Evolutionary conservation across 1,140 invertebrate species (phyloP).

Genomic region (Euwallacea similis): DNA sequence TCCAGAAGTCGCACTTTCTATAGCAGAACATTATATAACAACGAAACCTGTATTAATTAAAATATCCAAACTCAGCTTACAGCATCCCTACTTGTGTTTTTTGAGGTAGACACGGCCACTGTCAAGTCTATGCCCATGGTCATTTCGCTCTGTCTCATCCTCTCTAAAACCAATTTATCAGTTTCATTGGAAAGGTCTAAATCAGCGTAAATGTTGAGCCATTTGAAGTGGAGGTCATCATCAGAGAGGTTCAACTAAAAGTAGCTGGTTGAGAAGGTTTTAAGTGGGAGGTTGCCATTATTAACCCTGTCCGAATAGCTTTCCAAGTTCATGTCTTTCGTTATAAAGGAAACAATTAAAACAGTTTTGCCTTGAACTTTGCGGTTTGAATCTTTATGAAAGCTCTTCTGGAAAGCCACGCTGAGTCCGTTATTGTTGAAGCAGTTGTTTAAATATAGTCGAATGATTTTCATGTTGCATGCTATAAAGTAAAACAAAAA

Average conservation of each 20-base stretch:
- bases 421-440: slow-evolving; percentile 4
- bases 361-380: neutral
- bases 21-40: neutral
- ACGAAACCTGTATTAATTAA: neutral
- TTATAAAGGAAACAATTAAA: slow-evolving; percentile 13
- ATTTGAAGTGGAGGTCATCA: slow-evolving; percentile 4
- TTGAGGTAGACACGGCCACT: neutral
- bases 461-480: slow-evolving; percentile 3
- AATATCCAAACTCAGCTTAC: neutral
- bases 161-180: neutral
- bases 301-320: neutral
- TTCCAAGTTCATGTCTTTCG: neutral
- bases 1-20: neutral
- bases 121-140: neutral
- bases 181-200: neutral
- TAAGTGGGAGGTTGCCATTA: neutral
- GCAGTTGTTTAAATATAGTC: neutral
- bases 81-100: neutral
- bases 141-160: slow-evolving; percentile 10
- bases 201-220: slow-evolving; percentile 2
- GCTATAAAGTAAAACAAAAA: slow-evolving; percentile 1
- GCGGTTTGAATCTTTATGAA: neutral
- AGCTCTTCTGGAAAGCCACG: neutral
- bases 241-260: slow-evolving; percentile 11
- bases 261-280: no score